Evolutionary conservation across 2,113 vertebrate genomes (phyloP).

Genomic region (Nipponia nippon): DNA sequence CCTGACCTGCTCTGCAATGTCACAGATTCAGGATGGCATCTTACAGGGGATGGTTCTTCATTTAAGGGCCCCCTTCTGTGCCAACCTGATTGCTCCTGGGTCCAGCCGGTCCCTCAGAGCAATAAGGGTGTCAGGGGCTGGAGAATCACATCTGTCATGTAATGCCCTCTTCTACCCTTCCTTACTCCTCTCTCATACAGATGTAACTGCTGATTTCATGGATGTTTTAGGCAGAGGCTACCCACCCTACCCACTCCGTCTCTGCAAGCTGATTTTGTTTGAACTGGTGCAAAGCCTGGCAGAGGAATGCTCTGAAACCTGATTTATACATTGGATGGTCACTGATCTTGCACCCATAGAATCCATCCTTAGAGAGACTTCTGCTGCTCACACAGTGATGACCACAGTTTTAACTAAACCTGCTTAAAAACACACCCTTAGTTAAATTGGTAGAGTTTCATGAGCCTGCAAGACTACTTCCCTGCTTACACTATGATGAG

Average conservation of each 20-base stretch:
- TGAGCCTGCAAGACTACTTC: not conserved
- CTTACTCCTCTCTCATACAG: not conserved
- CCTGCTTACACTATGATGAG: not conserved
- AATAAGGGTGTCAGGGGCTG: not conserved
- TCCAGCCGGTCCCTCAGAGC: not conserved
- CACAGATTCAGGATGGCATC: not conserved
- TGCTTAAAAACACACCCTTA: not conserved
- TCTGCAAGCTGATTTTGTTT: not conserved
- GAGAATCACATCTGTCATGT: not conserved
- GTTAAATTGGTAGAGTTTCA: not conserved
- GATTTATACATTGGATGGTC: not conserved
- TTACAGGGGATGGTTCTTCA: not conserved
- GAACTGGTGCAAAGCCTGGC: not conserved
- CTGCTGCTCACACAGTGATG: not conserved
- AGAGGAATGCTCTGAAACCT: not conserved
- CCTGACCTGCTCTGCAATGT: not conserved
- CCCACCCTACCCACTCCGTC: not conserved
- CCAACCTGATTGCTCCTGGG: not conserved
- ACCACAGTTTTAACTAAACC: not conserved
- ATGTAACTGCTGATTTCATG: not conserved
- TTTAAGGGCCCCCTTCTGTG: not conserved
- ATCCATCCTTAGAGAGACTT: not conserved
- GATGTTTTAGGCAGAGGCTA: not conserved
- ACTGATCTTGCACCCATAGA: not conserved
- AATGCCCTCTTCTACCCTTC: not conserved